Conservation (phyloP, 2,888 invertebrate genomes). For the Didymodactylos carnosus region DNA sequence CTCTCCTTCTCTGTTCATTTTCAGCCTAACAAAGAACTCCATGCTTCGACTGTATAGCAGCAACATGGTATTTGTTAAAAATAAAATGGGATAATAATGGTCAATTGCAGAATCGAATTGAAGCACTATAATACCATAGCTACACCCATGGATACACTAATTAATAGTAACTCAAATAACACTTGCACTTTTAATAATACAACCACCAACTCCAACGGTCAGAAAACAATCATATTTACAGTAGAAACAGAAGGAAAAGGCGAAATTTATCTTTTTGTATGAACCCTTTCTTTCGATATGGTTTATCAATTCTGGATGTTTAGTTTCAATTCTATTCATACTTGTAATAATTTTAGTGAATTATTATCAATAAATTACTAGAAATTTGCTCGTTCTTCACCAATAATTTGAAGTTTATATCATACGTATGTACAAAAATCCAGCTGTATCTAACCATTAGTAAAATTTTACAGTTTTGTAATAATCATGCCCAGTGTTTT, state of each 20-base stretch:
- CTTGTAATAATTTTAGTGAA: constrained; percentile 54
- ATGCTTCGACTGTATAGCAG: constrained; percentile 48
- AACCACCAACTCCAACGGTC: no score
- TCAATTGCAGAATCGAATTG: constrained; percentile 48
- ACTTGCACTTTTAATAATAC: no score
- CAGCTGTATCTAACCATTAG: no score
- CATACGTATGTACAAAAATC: no score
- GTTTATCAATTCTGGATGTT: no score
- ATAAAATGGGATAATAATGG: constrained; percentile 49
- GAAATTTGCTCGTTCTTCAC: no score
- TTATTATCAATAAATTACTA: constrained; percentile 60
- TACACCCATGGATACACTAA: not conserved
- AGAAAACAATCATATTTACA: not conserved
- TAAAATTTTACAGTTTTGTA: no score
- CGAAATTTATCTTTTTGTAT: not conserved
- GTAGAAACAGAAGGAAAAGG: constrained; percentile 36
- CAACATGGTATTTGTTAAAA: constrained; percentile 51
- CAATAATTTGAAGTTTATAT: no score
- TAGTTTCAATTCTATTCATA: constrained; percentile 43
- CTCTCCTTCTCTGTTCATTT: no score
- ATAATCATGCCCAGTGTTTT: no score
- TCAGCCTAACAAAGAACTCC: constrained; percentile 62
- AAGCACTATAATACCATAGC: constrained; percentile 56
- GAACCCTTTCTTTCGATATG: not conserved
- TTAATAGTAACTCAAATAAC: not conserved